Base-by-base conservation (phyloP, 2,113 vertebrate genomes). In the Piliocolobus tephrosceles region DNA sequence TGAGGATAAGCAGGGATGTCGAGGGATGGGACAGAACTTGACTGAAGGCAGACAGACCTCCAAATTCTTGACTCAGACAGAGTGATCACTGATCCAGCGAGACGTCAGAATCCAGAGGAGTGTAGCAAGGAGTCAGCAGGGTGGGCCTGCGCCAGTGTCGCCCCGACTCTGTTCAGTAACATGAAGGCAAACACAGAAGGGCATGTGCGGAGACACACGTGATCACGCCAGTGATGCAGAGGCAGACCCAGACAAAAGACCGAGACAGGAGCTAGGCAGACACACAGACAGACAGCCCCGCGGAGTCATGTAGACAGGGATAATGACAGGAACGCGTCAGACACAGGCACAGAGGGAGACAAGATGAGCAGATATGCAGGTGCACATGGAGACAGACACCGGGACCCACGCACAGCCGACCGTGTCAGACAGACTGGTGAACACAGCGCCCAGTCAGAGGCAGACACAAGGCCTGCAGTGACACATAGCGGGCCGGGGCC, bases 241-340 rank as follows among this genome's bases (percentile, higher is more conserved):
- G 95, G 97, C 97, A 97, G 97, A 92, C 81, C 95, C 96, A 98
- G 97, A 98, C 98, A 98, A 98, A 98, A 98, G 98, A 97, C 92
- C 10, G 84, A 98, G 97, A 92, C 94, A 92, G 96, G 88, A 98
- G 97, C 97, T 89, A 95, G 88, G 96, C 97, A 96, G 97, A 97
- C 97, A 97, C 89, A 97, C 98, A 97, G 97, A 97, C 98, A 97
- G 87, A 78, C 96, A 96, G 91, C 92, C 70, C 88, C 30, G 76
- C 22, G 17, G 94, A 97, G 94, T 94, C 93, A 2, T 93, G 96
- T 94, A 96, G 97, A 98, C 96, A 95, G 95, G 90, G 91, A 47
- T 95, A 96, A 97, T 98, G 97, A 96, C 96, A 97, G 97, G 95
- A 97, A 90, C 96, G 89, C 89, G 83, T 89, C 94, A 95, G 96